Conservation (phyloP, 1,140 invertebrate species). For the Melipona quadrifasciata region DNA sequence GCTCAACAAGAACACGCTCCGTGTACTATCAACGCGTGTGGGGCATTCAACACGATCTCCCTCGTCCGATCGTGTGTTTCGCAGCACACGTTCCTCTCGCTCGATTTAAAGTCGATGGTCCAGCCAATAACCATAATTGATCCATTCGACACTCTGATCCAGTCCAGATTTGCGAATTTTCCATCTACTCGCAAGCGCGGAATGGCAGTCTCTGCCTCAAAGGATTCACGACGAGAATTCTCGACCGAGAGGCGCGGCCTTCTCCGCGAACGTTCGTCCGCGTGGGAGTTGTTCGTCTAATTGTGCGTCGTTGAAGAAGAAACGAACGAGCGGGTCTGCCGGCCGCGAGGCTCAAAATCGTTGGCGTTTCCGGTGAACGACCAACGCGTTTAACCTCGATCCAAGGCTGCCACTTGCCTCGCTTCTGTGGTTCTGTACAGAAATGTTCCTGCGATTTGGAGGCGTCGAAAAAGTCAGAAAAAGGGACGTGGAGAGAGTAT, state of each 20-base stretch:
- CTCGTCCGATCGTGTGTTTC: neutral
- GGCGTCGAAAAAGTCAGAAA: too few species aligned
- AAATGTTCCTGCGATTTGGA: too few species aligned
- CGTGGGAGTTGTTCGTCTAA: constrained; percentile 34
- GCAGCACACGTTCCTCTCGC: too few species aligned
- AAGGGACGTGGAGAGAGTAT: too few species aligned
- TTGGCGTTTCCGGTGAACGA: constrained; percentile 22
- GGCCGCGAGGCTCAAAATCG: constrained; percentile 4
- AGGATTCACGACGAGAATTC: neutral
- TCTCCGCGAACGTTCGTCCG: neutral
- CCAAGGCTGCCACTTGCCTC: neutral
- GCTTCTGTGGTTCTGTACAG: neutral
- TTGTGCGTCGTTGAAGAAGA: constrained; percentile 18
- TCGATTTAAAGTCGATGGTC: neutral
- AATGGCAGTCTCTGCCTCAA: neutral
- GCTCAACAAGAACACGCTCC: neutral
- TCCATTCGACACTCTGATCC: neutral
- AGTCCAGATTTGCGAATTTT: too few species aligned
- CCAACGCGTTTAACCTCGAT: constrained; percentile 11
- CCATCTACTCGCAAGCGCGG: too few species aligned
- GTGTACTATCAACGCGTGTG: neutral
- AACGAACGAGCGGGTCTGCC: constrained; percentile 4
- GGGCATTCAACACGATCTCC: neutral
- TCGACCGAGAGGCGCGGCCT: neutral
- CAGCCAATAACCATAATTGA: neutral